These are phyloP conservation scores for Myotis myotis DNA, from an alignment of 2,797 vertebrate genomes.

Conservation along the genomic window DNA sequence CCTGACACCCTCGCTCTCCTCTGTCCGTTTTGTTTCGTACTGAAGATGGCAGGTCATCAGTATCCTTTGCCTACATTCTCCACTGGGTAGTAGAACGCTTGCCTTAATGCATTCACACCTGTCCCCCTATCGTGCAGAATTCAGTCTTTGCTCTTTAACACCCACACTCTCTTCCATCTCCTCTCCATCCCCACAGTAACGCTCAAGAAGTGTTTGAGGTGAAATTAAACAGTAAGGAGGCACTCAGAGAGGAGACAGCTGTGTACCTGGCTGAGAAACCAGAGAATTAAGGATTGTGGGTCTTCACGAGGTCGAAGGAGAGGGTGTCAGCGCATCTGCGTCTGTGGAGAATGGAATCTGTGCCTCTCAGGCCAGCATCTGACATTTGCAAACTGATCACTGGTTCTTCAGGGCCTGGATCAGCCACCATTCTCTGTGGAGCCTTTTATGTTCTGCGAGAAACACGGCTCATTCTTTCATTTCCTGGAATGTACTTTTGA, in stretches of 20 bases:
- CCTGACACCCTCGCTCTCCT: not conserved
- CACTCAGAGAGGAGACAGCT: not conserved
- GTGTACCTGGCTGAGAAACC: not conserved
- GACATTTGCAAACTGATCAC: not conserved
- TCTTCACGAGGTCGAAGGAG: not conserved
- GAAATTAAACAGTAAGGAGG: not conserved
- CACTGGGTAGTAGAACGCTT: not conserved
- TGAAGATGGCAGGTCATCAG: not conserved
- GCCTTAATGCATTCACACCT: not conserved
- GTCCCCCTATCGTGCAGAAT: not conserved
- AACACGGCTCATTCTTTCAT: not conserved
- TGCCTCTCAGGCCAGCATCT: not conserved
- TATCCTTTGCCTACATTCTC: not conserved
- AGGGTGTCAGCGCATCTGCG: fast-evolving
- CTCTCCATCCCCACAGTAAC: not conserved
- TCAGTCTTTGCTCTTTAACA: not conserved
- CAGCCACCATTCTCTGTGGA: not conserved
- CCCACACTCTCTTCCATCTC: not conserved
- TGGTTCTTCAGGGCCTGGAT: not conserved
- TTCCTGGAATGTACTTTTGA: not conserved
- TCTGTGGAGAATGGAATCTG: not conserved
- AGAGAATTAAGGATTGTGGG: not conserved
- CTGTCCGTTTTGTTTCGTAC: not conserved
- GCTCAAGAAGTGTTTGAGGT: not conserved
- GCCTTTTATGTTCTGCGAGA: not conserved